phyloP scores from a whole-genome alignment of 1,140 invertebrate genomes.

The Teleogryllus occipitalis region DNA sequence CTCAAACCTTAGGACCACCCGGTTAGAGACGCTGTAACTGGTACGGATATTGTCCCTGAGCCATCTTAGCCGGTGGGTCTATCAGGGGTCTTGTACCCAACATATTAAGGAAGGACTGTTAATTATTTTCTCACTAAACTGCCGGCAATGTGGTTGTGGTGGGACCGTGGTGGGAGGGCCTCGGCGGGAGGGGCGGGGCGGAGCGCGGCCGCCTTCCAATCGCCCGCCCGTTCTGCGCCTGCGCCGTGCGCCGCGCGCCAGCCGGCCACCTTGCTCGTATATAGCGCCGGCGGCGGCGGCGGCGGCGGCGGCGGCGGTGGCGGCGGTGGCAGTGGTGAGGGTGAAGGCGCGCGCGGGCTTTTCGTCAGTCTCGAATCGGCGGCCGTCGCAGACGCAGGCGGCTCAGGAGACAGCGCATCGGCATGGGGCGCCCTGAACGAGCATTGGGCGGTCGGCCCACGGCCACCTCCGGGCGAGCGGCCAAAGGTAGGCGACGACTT shows the following conservation, averaged over 20 bases:
- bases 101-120: too few relatives aligned
- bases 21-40: too few relatives aligned
- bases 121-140: too few relatives aligned
- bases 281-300: background rate
- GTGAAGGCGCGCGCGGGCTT: background rate
- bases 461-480: background rate
- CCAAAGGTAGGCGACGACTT: background rate
- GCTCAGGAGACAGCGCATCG: background rate
- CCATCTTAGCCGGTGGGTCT: too few relatives aligned
- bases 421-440: background rate
- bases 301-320: too few relatives aligned
- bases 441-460: background rate
- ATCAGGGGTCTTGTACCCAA: too few relatives aligned
- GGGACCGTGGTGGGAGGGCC: too few relatives aligned
- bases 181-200: too few relatives aligned
- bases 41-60: too few relatives aligned
- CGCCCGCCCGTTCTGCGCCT: background rate
- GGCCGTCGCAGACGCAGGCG: background rate
- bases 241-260: background rate
- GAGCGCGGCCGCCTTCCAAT: too few relatives aligned
- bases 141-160: too few relatives aligned
- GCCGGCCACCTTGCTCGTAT: background rate
- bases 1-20: too few relatives aligned
- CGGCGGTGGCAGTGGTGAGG: background rate
- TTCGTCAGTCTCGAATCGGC: background rate